A percentile compares a stretch with the other conserved stretches of the same genome.
phyloP scores from a whole-genome alignment of 2,113 vertebrate genomes.

The Chloropsis cyanopogon region DNA sequence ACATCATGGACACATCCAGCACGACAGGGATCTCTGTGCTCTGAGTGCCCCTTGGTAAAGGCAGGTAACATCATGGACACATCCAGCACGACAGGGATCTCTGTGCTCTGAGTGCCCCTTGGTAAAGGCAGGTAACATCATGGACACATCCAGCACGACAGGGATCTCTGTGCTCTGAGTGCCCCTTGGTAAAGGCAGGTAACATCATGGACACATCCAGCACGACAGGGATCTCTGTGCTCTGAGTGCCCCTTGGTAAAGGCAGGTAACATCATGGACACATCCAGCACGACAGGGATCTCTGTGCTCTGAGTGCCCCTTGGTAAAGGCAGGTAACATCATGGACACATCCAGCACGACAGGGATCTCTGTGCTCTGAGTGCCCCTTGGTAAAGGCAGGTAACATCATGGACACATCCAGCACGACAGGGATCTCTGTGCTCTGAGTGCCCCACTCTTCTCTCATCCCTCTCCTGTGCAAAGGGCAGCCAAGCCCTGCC shows the following conservation, averaged over 20 bases:
- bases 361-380: not conserved
- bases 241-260: not conserved
- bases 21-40: not conserved
- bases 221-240: not conserved
- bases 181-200: rapidly evolving
- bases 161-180: not conserved
- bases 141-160: not conserved
- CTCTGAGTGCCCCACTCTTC: not conserved
- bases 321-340: not conserved
- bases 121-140: not conserved
- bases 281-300: not conserved
- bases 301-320: not conserved
- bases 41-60: rapidly evolving
- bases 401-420: not conserved
- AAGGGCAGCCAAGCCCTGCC: not conserved
- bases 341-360: not conserved
- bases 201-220: not conserved
- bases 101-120: not conserved
- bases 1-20: not conserved
- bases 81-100: not conserved
- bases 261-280: not conserved
- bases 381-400: rapidly evolving
- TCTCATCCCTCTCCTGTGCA: not conserved
- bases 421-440: not conserved
- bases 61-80: not conserved